These are phyloP conservation scores for Amblyraja radiata DNA, from an alignment of 2,797 vertebrate genomes.

Conservation along the genomic window DNA sequence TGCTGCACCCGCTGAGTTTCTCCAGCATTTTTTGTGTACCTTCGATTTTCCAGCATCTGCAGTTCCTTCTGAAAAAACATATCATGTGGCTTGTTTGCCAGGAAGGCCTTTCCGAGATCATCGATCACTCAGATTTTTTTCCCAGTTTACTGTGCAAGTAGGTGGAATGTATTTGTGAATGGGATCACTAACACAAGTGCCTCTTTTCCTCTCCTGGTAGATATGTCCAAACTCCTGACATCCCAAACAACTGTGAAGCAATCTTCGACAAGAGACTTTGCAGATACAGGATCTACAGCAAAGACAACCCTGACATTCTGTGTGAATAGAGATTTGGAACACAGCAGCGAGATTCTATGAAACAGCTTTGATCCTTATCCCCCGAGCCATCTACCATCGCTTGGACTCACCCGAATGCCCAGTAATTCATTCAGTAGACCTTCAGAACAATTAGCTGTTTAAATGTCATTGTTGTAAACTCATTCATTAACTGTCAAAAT, in stretches of 20 bases:
- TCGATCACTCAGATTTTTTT: neutral
- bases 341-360: neutral
- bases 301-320: neutral
- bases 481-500: neutral
- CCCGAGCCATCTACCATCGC: neutral
- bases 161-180: neutral
- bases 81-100: too few relatives aligned
- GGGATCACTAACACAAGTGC: neutral
- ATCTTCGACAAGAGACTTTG: conserved; percentile 1
- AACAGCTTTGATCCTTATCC: neutral
- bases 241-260: neutral
- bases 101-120: too few relatives aligned
- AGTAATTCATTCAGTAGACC: neutral
- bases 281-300: neutral
- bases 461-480: neutral
- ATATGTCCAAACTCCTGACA: neutral
- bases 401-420: neutral
- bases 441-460: neutral
- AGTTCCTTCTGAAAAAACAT: too few relatives aligned
- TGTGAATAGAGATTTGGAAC: neutral
- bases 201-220: neutral
- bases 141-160: neutral
- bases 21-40: too few relatives aligned
- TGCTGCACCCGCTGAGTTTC: too few relatives aligned
- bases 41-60: too few relatives aligned